Evolutionary conservation across 2,888 invertebrate species (phyloP).

Genomic region (Rhagonycha fulva): DNA sequence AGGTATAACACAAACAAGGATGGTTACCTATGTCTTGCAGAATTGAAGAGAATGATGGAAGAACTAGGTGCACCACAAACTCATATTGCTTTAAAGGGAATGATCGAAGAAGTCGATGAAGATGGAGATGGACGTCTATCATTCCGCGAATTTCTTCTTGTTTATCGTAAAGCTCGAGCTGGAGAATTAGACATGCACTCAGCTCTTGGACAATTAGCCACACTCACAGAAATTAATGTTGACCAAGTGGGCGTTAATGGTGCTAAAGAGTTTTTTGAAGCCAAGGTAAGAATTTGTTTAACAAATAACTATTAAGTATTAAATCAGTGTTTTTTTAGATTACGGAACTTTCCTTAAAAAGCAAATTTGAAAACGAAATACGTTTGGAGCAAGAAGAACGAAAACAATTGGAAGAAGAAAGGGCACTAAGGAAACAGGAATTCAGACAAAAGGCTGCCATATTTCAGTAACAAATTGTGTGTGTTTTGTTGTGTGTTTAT

Average conservation of each 20-base stretch:
- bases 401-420: constrained; percentile 82
- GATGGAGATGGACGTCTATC: constrained; percentile 85
- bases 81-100: constrained; percentile 89
- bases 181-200: constrained; percentile 88
- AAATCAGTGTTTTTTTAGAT: constrained; percentile 62
- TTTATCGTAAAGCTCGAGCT: constrained; percentile 87
- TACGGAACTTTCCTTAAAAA: constrained; percentile 78
- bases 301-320: neutral
- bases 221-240: constrained; percentile 88
- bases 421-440: constrained; percentile 75
- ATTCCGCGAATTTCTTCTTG: constrained; percentile 85
- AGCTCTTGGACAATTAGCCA: constrained; percentile 83
- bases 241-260: constrained; percentile 94
- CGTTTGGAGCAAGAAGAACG: constrained; percentile 90
- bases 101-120: constrained; percentile 92
- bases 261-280: constrained; percentile 94
- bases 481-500: neutral
- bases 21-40: constrained; percentile 85
- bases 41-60: constrained; percentile 97
- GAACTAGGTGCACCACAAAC: constrained; percentile 94
- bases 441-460: constrained; percentile 89
- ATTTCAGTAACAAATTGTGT: constrained; percentile 64
- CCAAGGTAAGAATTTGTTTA: constrained; percentile 66
- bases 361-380: constrained; percentile 92
- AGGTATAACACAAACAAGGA: constrained; percentile 91